Evolutionary conservation across 2,113 vertebrate genomes (phyloP), one percentile per base, ranked within the genome.

Genomic region (Chaetodon trifascialis): DNA sequence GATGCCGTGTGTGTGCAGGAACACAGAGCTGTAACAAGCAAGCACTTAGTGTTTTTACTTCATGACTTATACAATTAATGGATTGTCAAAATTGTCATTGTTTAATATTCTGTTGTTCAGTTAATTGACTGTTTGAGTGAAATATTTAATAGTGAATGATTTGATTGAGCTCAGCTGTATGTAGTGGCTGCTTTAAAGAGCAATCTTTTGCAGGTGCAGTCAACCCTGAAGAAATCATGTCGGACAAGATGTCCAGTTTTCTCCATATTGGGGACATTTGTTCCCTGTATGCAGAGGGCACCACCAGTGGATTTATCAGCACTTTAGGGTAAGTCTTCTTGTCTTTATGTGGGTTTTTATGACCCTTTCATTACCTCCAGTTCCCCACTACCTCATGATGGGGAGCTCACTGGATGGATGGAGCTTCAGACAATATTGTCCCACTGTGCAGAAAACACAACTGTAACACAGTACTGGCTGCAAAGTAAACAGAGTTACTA

Each of bases 241-340:
- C 97, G 30, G 98, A 99, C 95, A 99, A 99, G 95, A 99, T 99
- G 97, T 99, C 98, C 80, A 99, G 98, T 92, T 99, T 99, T 92
- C 97, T 99, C 86, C 98, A 99, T 84, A 99, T 99, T 54, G 98
- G 98, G 94, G 98, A 99, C 96, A 96, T 99, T 88, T 99, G 97
- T 92, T 99, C 98, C 94, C 95, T 99, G 83, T 99, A 99, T 87
- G 98, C 98, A 2, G 98, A 99, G 85, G 98, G 98, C 76, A 97
- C 98, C 79, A 99, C 98, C 65, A 97, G 96, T 93, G 98, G 98
- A 92, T 99, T 99, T 93, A 99, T 99, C 94, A 99, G 98, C 96
- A 99, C 98, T 83, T 94, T 99, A 94, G 98, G 98, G 98, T 99
- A 95, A 96, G 85, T 89, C n/a, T 68, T 11, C n/a, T 52, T 64